Evolutionary conservation across 2,888 invertebrate genomes (phyloP), one percentile per base, ranked within the genome.

Genomic region (Apotomis betuletana): DNA sequence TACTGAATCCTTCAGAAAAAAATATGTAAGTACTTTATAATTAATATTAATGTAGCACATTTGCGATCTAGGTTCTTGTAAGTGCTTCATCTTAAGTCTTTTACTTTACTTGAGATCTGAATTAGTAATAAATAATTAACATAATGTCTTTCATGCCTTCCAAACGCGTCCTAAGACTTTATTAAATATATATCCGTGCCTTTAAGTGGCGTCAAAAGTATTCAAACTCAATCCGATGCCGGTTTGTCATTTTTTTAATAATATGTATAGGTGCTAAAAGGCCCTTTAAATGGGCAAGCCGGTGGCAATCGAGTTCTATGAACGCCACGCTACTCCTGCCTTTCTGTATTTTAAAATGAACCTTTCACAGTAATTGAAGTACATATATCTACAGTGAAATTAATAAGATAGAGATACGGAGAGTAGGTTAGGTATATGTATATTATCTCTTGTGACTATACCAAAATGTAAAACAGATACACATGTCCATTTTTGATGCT

Each of bases 1-100:
- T 54, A 5, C 13, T 6, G 27, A 58, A 58, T 41, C 41, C 0
- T 41, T 41, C 41, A 41, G 6, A 6, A 41, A 41, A 41, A 41
- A 41, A 41, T 41, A 41, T 41, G 41, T 41, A 41, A 6, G 41
- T 41, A 41, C 41, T 6, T 41, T 41, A 41, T 41, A 6, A 6
- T 41, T 41, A 41, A 41, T 41, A 41, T 41, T 49, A 4, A 8
- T 49, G 49, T 10, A 9, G 49, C 49, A 49, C 49, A 10, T 49
- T 49, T 49, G 10, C 49, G 9, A 49, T 9, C 49, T 44, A 5
- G 44, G 3, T 9, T 49, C 6, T 49, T 54, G 10, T 64, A 64
- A 55, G 64, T 55, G 54, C 54, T 64, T 44, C 15, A 15, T 55
- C 13, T 41, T 54, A 41, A 13, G 41, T 27, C 12, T 44, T 64